Conservation (phyloP, 2,888 invertebrate genomes). For the Epinotia brunnichana region DNA sequence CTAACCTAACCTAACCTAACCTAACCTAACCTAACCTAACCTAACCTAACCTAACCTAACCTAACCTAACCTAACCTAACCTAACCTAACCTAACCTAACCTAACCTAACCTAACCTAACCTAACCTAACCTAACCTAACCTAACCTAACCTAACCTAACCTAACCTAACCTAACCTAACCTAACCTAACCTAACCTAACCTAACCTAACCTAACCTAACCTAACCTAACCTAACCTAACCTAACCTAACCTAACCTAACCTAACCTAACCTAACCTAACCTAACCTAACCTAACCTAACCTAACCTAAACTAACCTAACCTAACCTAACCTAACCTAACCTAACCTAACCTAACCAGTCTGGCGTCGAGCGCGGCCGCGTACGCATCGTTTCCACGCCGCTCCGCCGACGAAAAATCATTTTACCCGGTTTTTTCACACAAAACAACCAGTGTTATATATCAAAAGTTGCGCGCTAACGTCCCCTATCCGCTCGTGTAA, state of each 20-base stretch:
- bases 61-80: constrained; percentile 4
- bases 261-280: constrained; percentile 6
- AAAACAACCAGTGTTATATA: too few relatives aligned
- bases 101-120: constrained; percentile 4
- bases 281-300: constrained; percentile 8
- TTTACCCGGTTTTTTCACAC: too few relatives aligned
- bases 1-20: constrained; percentile 4
- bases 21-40: constrained; percentile 4
- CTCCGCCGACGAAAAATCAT: too few relatives aligned
- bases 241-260: constrained; percentile 4
- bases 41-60: constrained; percentile 4
- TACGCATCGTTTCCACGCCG: too few relatives aligned
- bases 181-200: constrained; percentile 4
- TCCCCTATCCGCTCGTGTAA: too few relatives aligned
- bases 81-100: constrained; percentile 4
- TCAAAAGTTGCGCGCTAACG: too few relatives aligned
- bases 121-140: constrained; percentile 4
- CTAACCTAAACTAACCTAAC: constrained; percentile 8
- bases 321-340: constrained; percentile 8
- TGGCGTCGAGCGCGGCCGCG: too few relatives aligned
- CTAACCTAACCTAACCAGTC: too few relatives aligned
- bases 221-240: constrained; percentile 4
- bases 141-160: background rate
- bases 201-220: constrained; percentile 4
- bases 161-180: constrained; percentile 4